Conservation (phyloP, 2,888 invertebrate species). For the Ormyrus labotus region DNA sequence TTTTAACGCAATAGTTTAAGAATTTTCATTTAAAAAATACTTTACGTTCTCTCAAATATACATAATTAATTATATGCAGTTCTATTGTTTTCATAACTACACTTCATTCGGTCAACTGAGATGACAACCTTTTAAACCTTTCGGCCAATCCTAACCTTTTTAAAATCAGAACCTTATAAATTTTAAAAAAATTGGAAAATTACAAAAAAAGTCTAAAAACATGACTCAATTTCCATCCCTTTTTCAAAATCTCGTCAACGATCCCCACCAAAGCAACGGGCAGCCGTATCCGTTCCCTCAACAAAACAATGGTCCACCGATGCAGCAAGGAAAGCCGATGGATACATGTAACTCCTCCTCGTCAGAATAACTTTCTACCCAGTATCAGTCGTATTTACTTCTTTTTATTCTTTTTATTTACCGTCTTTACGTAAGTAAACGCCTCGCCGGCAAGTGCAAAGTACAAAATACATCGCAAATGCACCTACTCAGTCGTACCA, state of each 20-base stretch:
- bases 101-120: neutral
- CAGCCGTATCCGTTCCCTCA: slow-evolving; percentile 46
- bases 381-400: too few species aligned
- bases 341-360: too few species aligned
- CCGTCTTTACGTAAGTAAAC: too few species aligned
- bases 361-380: too few species aligned
- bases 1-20: neutral
- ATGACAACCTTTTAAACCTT: too few species aligned
- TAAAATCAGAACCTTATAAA: neutral
- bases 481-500: too few species aligned
- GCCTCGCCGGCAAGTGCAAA: too few species aligned
- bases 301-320: slow-evolving; percentile 12
- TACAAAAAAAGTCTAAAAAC: slow-evolving; percentile 14
- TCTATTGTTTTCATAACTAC: neutral
- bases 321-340: too few species aligned
- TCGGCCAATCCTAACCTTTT: too few species aligned
- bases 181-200: slow-evolving; percentile 8
- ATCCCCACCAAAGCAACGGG: slow-evolving; percentile 61
- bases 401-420: too few species aligned
- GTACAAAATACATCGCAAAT: too few species aligned
- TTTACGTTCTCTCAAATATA: too few species aligned
- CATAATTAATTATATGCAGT: neutral
- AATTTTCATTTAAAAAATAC: neutral
- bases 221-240: slow-evolving; percentile 61
- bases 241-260: slow-evolving; percentile 61